phyloP scores from a whole-genome alignment of 1,140 invertebrate genomes.

The Cyrtorhinus lividipennis region DNA sequence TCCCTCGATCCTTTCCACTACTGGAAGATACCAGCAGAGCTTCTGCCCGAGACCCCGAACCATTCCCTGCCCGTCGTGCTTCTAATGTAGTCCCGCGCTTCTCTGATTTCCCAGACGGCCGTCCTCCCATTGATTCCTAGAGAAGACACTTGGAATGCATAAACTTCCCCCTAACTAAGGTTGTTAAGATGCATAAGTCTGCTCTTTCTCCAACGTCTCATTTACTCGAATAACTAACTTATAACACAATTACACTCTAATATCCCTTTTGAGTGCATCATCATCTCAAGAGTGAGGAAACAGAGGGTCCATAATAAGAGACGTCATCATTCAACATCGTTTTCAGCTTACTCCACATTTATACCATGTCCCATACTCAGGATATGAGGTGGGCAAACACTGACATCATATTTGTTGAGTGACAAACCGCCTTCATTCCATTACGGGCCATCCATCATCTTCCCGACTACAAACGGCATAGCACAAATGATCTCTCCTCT shows the following conservation, averaged over 20 bases:
- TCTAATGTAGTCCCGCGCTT: conserved; percentile 5
- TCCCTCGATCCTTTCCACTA: not conserved
- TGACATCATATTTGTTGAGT: too few species aligned
- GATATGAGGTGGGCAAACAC: too few species aligned
- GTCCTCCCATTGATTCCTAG: conserved; percentile 13
- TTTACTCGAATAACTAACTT: conserved; percentile 15
- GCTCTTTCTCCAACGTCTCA: conserved; percentile 6
- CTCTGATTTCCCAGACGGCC: conserved; percentile 15
- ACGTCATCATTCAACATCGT: too few species aligned
- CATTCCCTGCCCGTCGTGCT: not conserved
- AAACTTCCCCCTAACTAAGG: conserved; percentile 14
- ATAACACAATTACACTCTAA: conserved; percentile 7
- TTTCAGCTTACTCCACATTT: too few species aligned
- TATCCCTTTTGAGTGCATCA: too few species aligned
- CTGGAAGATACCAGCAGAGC: not conserved
- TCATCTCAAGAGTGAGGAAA: too few species aligned
- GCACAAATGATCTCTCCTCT: too few species aligned
- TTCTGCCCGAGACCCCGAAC: not conserved
- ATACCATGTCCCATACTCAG: too few species aligned
- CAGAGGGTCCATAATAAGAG: too few species aligned
- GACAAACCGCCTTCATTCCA: too few species aligned
- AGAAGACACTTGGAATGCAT: conserved; percentile 8
- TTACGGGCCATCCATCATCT: too few species aligned
- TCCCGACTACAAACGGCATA: too few species aligned
- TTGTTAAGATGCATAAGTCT: conserved; percentile 11